Percentiles rank a stretch among this genome's conserved stretches.
These are phyloP conservation scores for Pseudomyrmex pallidus DNA, from an alignment of 1,140 invertebrate genomes.

Conservation along the genomic window DNA sequence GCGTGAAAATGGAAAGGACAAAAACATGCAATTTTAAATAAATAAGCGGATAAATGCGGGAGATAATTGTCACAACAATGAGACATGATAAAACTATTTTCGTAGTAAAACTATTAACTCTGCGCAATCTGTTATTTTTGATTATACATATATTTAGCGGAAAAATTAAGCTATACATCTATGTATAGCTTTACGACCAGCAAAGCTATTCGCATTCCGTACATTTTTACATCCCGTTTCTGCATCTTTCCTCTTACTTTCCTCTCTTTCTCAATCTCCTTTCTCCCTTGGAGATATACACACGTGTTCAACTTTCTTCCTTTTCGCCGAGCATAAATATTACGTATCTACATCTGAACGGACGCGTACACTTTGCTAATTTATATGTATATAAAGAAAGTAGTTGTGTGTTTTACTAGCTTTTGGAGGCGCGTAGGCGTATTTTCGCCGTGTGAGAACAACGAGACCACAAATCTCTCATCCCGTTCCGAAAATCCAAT, in stretches of 20 bases:
- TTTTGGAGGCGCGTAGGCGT: slow-evolving; percentile 62
- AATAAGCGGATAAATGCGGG: slow-evolving; percentile 1
- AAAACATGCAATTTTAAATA: not conserved
- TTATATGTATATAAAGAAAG: slow-evolving; percentile 31
- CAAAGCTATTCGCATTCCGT: slow-evolving; percentile 32
- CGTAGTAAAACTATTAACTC: slow-evolving; percentile 6
- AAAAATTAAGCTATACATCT: not conserved
- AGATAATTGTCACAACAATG: not conserved
- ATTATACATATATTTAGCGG: not conserved
- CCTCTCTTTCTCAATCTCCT: not conserved
- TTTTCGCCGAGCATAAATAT: slow-evolving; percentile 12
- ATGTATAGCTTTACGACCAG: not conserved
- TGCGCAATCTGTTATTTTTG: not conserved
- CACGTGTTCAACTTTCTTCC: slow-evolving; percentile 15
- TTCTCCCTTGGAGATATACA: slow-evolving; percentile 17
- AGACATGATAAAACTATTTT: slow-evolving; percentile 2
- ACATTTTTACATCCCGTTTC: slow-evolving; percentile 1
- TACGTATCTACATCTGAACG: slow-evolving; percentile 41
- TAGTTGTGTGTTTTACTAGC: slow-evolving; percentile 53
- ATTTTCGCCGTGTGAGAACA: slow-evolving; percentile 43
- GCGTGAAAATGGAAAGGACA: not conserved
- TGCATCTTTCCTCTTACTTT: not conserved
- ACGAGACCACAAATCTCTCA: slow-evolving; percentile 3
- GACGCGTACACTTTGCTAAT: slow-evolving; percentile 51
- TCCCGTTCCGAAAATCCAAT: slow-evolving; percentile 20